Conservation (phyloP, 2,113 vertebrate genomes). For the Callipepla californica region DNA sequence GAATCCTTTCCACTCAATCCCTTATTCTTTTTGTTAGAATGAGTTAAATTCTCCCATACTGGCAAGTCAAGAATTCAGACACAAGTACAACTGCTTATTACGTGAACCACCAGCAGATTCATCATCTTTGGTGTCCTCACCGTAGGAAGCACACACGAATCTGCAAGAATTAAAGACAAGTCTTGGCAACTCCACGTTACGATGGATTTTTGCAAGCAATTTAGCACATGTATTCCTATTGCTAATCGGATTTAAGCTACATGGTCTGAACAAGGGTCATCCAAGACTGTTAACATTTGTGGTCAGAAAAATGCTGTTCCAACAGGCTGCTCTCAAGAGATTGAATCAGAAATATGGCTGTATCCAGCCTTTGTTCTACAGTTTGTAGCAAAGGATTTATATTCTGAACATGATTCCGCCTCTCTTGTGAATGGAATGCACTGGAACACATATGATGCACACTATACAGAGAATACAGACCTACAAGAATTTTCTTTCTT, state of each 20-base stretch:
- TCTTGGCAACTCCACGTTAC: not conserved
- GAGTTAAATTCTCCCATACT: not conserved
- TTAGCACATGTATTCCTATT: slow-evolving; percentile 25
- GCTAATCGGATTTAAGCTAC: slow-evolving; percentile 54
- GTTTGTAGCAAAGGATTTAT: not conserved
- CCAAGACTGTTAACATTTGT: slow-evolving; percentile 1
- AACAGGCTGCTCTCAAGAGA: slow-evolving; percentile 34
- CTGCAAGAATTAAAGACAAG: slow-evolving; percentile 19
- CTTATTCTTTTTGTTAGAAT: not conserved
- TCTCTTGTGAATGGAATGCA: not conserved
- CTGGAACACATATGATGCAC: not conserved
- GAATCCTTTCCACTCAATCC: not conserved
- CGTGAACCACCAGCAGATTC: slow-evolving; percentile 9
- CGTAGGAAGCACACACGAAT: not conserved
- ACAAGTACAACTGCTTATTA: not conserved
- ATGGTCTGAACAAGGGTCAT: slow-evolving; percentile 5
- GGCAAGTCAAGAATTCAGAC: not conserved
- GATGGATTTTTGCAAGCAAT: not conserved
- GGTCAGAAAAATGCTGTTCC: not conserved
- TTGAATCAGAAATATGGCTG: not conserved
- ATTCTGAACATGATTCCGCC: not conserved
- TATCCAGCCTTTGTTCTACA: not conserved
- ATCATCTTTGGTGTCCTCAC: not conserved
- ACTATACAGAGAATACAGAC: not conserved
- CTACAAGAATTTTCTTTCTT: not conserved